Evolutionary conservation across 2,113 vertebrate species (phyloP), one percentile per base, ranked within the genome.

Genomic region (Caracal caracal): DNA sequence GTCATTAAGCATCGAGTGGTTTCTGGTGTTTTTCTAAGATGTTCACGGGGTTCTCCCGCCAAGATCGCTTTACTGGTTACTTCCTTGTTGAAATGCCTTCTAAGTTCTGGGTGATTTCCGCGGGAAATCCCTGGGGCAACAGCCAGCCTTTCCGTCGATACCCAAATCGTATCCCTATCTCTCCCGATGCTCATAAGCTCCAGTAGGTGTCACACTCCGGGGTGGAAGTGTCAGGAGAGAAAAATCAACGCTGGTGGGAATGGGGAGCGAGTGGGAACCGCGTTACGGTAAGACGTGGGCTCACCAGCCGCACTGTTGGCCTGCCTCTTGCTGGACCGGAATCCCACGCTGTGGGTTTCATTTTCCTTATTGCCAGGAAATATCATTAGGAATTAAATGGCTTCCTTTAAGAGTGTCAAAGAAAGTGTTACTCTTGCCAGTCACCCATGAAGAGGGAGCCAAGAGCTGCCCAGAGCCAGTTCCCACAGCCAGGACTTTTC

Each of bases 401-500:
- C 92, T 92, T 96, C 92, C 94, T 96, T 94, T 90, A 70, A 97
- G 33, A 95, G 88, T 97, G 98, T 97, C 97, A 94, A 92, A 97
- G 92, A 97, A 95, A 97, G 96, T 90, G 96, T 92, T 95, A 26
- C 92, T 95, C 90, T 97, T 97, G 96, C 97, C 93, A 97, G 88
- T 94, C 96, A 94, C 93, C 80, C 40, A 17, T 9, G 76, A 78
- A 33, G 47, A 97, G 43, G 40, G 94, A 94, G 98, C 98, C 96
- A 98, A 90, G 93, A 56, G 66, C 92, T 93, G 53, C 40, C 71
- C 84, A 30, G 94, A 90, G 95, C 93, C 96, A 78, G 80, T 98
- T 97, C 97, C 96, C 98, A 97, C 96, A 98, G 98, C 97, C 96
- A 97, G 95, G 81, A 68, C 65, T 90, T 79, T 88, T 98, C 92